A percentile compares a stretch with the other conserved stretches of the same genome.
Conservation (phyloP, 2,797 vertebrate genomes). For the Gymnoscopelus braueri region DNA sequence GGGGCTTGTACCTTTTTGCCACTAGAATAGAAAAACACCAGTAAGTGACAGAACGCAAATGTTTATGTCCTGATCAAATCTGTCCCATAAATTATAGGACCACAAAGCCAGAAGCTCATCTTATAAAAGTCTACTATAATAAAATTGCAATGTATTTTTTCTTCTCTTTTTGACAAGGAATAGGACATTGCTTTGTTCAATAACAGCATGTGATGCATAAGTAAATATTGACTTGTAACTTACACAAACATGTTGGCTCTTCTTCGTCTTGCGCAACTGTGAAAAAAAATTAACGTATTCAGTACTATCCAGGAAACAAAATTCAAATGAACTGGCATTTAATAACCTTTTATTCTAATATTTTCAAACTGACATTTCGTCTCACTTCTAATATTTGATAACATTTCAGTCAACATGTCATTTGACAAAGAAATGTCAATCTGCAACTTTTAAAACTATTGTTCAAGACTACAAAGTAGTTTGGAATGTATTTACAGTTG, state of each 20-base stretch:
- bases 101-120: background rate
- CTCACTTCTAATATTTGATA: no score
- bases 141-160: background rate
- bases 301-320: background rate
- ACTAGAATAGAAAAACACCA: conserved; percentile 75
- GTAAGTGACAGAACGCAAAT: no score
- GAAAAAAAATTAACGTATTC: conserved; percentile 9
- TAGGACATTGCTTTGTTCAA: background rate
- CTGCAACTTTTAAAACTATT: no score
- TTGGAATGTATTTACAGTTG: no score
- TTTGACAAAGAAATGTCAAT: no score
- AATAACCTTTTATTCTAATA: background rate
- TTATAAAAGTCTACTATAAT: background rate
- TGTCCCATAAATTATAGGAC: background rate
- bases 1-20: conserved; percentile 86
- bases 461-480: no score
- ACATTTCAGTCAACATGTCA: no score
- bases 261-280: conserved; percentile 81
- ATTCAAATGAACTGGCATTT: background rate
- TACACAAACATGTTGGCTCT: conserved; percentile 84
- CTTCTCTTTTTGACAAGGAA: background rate
- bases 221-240: conserved; percentile 53
- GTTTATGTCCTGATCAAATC: background rate
- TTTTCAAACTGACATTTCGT: no score
- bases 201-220: background rate